Evolutionary conservation across 2,113 vertebrate species (phyloP), one percentile per base, ranked within the genome.

Genomic region (Bothrops jararaca): DNA sequence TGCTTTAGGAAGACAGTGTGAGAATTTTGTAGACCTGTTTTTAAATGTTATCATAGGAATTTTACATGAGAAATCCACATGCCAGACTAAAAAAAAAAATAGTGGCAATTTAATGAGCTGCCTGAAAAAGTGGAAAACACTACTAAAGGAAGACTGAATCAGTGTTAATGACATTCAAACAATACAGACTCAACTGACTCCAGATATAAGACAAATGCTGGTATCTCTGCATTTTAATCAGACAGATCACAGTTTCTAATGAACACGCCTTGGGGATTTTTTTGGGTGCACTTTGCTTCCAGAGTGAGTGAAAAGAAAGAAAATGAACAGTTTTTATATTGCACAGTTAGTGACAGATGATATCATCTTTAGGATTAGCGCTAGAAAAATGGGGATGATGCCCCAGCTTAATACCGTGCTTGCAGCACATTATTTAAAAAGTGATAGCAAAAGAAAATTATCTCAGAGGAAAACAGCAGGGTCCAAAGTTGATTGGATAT

Each of bases 161-260:
- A 86, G n/a, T 92, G 91, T 92, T 97, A 96, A 96, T 93, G 89
- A 96, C 90, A 96, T 94, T 95, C 90, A 94, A 88, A 95, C 58
- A 96, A 96, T 95, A 92, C 93, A 93, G 74, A 69, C 94, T 95
- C 90, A 91, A 93, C 60, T 90, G 95, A 94, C 91, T 95, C 3
- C 34, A 93, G 94, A 97, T 96, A 96, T 97, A 97, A 96, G 89
- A 94, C 89, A 94, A 95, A 91, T 12, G 22, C 1, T 22, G 89
- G 23, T 93, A 96, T 96, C 89, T 96, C 92, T 95, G 94, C 94
- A 97, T 97, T 96, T 97, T 97, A 97, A 97, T 97, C 95, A 96
- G 90, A 4, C 8, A 94, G 92, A 97, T 96, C 94, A 93, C 92
- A 96, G 94, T 97, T 97, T 93, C 95, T 97, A 93, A 97, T 94